Evolutionary conservation across 2,888 invertebrate genomes (phyloP).

Genomic region (Limnephilus lunatus): DNA sequence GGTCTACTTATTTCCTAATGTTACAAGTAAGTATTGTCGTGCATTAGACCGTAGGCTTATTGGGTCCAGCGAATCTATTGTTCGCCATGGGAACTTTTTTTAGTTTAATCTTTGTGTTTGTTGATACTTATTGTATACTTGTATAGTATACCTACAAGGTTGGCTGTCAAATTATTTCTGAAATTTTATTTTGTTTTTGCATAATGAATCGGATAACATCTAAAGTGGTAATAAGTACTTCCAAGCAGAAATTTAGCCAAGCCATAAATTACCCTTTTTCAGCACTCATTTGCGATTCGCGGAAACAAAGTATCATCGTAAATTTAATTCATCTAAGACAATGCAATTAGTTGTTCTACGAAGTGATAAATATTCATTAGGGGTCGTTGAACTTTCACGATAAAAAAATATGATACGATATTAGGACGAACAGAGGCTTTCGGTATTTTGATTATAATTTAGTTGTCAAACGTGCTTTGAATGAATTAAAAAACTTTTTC

Average conservation of each 20-base stretch:
- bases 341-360: background rate
- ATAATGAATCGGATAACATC: background rate
- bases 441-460: background rate
- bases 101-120: background rate
- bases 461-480: background rate
- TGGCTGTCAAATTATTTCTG: background rate
- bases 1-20: background rate
- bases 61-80: background rate
- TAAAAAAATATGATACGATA: background rate
- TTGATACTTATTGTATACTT: background rate
- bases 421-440: background rate
- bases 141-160: background rate
- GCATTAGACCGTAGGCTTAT: background rate
- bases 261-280: background rate
- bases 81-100: background rate
- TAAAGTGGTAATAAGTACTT: background rate
- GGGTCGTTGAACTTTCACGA: background rate
- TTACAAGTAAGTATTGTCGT: background rate
- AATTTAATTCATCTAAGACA: conserved; percentile 14
- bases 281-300: conserved; percentile 2
- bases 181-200: background rate
- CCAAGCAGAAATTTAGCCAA: background rate
- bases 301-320: background rate
- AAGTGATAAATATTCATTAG: conserved; percentile 11
- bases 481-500: background rate